Evolutionary conservation across 1,140 invertebrate genomes (phyloP).

Genomic region (Protaetia brevitarsis): DNA sequence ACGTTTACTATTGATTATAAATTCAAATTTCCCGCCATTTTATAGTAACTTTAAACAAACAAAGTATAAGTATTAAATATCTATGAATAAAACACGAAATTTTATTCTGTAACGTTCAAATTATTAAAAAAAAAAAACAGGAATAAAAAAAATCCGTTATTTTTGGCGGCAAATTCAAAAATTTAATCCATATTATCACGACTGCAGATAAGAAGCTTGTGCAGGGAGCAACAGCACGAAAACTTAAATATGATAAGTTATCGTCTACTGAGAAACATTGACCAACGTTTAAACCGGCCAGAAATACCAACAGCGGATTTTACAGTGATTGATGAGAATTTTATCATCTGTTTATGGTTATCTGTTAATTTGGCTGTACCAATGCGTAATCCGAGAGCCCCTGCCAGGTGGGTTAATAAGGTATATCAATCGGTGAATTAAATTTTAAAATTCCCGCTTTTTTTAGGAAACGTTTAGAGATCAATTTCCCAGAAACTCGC

Average conservation of each 20-base stretch:
- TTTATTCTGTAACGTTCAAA: no score
- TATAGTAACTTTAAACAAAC: no score
- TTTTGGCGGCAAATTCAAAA: neutral
- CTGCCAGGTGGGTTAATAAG: conserved; percentile 37
- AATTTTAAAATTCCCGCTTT: neutral
- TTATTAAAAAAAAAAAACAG: no score
- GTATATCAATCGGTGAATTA: no score
- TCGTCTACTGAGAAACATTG: conserved; percentile 53
- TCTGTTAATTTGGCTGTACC: conserved; percentile 51
- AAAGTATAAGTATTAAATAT: no score
- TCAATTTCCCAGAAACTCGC: conserved; percentile 57
- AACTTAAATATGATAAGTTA: conserved; percentile 54
- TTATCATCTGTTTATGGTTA: conserved; percentile 54
- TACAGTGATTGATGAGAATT: conserved; percentile 47
- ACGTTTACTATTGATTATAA: no score
- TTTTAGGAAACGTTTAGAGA: conserved; percentile 51
- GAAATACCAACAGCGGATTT: conserved; percentile 53
- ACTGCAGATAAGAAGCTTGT: conserved; percentile 47
- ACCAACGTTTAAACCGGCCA: conserved; percentile 50
- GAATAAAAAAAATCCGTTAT: no score
- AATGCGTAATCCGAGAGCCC: conserved; percentile 40
- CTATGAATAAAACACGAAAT: no score
- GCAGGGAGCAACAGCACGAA: conserved; percentile 50
- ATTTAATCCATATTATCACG: neutral
- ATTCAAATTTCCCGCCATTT: no score